phyloP scores from a whole-genome alignment of 1,140 invertebrate species.

The Solen grandis region DNA sequence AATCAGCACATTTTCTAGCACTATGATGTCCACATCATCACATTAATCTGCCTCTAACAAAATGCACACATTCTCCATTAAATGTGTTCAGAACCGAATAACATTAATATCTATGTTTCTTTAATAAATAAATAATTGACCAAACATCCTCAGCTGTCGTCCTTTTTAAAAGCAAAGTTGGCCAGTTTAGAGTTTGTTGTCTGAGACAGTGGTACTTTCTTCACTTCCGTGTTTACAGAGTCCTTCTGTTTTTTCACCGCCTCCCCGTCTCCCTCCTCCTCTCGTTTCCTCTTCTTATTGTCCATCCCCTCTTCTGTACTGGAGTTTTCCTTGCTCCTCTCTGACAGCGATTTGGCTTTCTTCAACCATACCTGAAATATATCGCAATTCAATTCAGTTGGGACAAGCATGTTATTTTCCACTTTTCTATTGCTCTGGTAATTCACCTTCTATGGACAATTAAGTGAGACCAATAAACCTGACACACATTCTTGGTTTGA shows the following conservation, averaged over 20 bases:
- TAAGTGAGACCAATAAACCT: not conserved
- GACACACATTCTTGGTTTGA: not conserved
- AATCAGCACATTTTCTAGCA: too few relatives aligned
- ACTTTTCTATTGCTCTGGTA: not conserved
- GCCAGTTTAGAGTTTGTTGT: slow-evolving; percentile 67
- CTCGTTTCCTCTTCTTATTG: slow-evolving; percentile 69
- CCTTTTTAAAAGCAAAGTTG: slow-evolving; percentile 67
- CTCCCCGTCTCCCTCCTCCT: slow-evolving; percentile 52
- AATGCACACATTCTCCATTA: too few relatives aligned
- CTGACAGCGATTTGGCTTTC: slow-evolving; percentile 59
- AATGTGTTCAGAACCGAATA: too few relatives aligned
- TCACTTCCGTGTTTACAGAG: slow-evolving; percentile 20
- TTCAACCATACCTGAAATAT: slow-evolving; percentile 68
- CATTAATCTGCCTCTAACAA: too few relatives aligned
- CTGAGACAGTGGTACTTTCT: slow-evolving; percentile 65
- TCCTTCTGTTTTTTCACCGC: slow-evolving; percentile 43
- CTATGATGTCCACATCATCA: too few relatives aligned
- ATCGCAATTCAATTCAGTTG: not conserved
- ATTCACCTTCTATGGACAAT: not conserved
- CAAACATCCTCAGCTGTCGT: slow-evolving; percentile 3
- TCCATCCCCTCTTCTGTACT: slow-evolving; percentile 37
- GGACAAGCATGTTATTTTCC: not conserved
- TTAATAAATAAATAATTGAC: too few relatives aligned
- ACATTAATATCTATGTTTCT: too few relatives aligned
- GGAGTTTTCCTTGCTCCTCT: slow-evolving; percentile 43